Evolutionary conservation across 2,888 invertebrate species (phyloP), one percentile per base, ranked within the genome.

Genomic region (Epinotia brunnichana): DNA sequence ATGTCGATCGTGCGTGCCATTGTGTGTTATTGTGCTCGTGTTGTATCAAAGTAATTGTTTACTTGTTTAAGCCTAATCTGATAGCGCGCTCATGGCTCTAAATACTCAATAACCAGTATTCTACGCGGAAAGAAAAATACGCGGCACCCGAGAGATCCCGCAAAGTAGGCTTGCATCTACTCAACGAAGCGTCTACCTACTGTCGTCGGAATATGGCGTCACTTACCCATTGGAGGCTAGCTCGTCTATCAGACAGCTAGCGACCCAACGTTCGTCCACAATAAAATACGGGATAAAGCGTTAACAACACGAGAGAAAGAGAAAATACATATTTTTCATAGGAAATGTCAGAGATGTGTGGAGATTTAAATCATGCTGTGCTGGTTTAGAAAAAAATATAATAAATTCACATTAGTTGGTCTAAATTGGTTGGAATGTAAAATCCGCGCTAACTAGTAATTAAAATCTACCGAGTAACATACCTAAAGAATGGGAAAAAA

Each of bases 181-280:
- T 71, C 77, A 85, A 85, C 79, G 80, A 91, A 91, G 91, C 91
- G 75, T 84, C 90, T 92, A 90, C 85, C 90, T 92, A 90, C 85
- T 74, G 76, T 82, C 81, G 78, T 82, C 81, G 79, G 83, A 80
- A 82, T 78, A 79, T 79, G 79, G 76, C 79, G 76, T 81, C 80
- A 96, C 96, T 96, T 96, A 96, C 96, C 96, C 96, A 93, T 95
- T 95, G 86, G 95, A 95, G 86, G 96, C 95, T 94, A 96, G 94
- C 94, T 97, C 96, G 94, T 96, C 96, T 94, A 96, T 96, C 94
- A 97, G 95, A 96, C 96, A 96, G 96, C 97, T 97, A 91, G 84
- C 85, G 82, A 87, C 81, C 78, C 77, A 81, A 80, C 81, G 82
- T 85, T 84, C 82, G 81, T 90, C 91, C 92, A 83, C 82, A 83